phyloP scores from a whole-genome alignment of 2,113 vertebrate species.

The Hemiscyllium ocellatum region DNA sequence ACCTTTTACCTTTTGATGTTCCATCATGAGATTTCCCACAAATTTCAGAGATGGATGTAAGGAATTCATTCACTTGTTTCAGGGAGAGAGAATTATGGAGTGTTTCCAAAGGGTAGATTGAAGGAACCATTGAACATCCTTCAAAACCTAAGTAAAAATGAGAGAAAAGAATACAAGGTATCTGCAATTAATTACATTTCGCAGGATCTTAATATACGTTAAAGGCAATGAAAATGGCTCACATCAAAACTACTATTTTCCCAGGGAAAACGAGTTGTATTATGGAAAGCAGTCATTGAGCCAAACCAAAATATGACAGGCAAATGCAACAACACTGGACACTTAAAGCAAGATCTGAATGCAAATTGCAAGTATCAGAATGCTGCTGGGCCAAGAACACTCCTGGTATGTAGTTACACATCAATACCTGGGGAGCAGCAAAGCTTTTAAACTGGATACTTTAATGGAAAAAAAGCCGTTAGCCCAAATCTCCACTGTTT shows the following conservation, averaged over 20 bases:
- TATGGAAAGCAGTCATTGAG: slow-evolving; percentile 21
- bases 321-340: neutral
- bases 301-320: slow-evolving; percentile 12
- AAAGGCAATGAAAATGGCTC: neutral
- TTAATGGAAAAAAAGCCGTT: neutral
- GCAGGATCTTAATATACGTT: neutral
- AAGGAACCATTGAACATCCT: slow-evolving; percentile 98
- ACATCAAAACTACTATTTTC: neutral
- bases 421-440: neutral
- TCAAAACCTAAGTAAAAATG: slow-evolving; percentile 79
- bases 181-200: neutral
- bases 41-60: slow-evolving; percentile 71
- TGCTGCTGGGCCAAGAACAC: neutral
- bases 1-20: slow-evolving; percentile 67
- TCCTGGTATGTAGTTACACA: neutral
- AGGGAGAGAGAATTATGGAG: slow-evolving; percentile 96
- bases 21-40: slow-evolving; percentile 67
- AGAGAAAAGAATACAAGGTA: slow-evolving; percentile 46
- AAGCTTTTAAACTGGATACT: no score
- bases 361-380: neutral
- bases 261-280: neutral
- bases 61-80: slow-evolving; percentile 85
- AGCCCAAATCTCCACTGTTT: no score
- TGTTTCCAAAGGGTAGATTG: slow-evolving; percentile 92
- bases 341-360: neutral